A percentile compares a stretch with the other conserved stretches of the same genome.
phyloP scores from a whole-genome alignment of 1,140 invertebrate species.

The Myzus persicae region DNA sequence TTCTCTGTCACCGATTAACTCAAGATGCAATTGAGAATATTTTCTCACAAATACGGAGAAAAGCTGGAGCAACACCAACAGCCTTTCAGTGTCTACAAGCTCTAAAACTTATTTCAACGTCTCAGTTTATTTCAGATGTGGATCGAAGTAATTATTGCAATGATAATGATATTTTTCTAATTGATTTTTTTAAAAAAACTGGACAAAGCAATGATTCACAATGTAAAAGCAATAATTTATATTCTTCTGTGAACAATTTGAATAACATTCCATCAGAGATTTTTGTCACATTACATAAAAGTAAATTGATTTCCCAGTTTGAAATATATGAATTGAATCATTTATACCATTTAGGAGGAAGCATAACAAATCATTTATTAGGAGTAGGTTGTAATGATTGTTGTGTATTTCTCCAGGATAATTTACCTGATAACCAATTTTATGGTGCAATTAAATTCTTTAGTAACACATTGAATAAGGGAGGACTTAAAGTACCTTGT shows the following conservation, averaged over 20 bases:
- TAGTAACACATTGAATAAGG: neutral
- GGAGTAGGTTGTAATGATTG: neutral
- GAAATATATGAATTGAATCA: slow-evolving; percentile 1
- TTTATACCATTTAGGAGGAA: neutral
- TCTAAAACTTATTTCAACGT: slow-evolving; percentile 16
- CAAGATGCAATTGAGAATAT: slow-evolving; percentile 55
- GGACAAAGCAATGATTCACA: neutral
- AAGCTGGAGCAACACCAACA: slow-evolving; percentile 41
- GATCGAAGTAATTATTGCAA: neutral
- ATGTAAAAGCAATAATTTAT: neutral
- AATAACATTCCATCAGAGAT: neutral
- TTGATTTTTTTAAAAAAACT: neutral
- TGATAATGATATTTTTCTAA: neutral
- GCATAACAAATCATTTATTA: slow-evolving; percentile 14
- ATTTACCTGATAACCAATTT: neutral
- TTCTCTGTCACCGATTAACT: slow-evolving; percentile 38
- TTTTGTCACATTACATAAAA: slow-evolving; percentile 5
- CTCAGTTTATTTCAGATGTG: slow-evolving; percentile 21
- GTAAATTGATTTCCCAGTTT: neutral
- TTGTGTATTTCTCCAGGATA: neutral
- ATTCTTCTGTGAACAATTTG: neutral
- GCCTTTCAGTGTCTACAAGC: slow-evolving; percentile 23
- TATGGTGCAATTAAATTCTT: neutral
- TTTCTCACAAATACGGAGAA: slow-evolving; percentile 50
- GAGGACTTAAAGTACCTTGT: neutral